Base-by-base conservation (phyloP, 2,797 vertebrate genomes). In the Sebastes vulpes region DNA sequence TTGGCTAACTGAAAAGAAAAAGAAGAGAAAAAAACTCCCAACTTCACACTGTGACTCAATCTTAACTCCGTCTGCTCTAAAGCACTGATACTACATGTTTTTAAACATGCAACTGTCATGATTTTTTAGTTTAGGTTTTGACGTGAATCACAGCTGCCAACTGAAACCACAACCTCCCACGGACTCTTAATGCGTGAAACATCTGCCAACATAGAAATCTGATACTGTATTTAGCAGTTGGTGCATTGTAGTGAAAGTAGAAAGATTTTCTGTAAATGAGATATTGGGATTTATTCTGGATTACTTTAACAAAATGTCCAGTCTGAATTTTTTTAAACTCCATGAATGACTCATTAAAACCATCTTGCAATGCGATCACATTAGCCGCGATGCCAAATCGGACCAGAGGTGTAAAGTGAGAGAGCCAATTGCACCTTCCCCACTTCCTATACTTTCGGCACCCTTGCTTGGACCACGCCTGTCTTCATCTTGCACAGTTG, bases 171-270 rank as follows among this genome's bases (percentile, higher is more conserved):
- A 87, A 83, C 65, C 75, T 83, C 77, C 58, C 77, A 42, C 20
- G 59, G 80, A 83, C 85, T 71, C 79, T 66, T 81, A 72, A 91
- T 82, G 73, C 72, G 29, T 85, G 88, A 89, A 94, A 93, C 93
- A 94, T 93, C 92, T 95, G 94, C 79, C 79, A 79, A 26, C 25
- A 20, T 59, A 68, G 91, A 86, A 86, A 95, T 42, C 5, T 25
- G 77, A 95, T 63, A 71, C 67, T 48, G 67, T 60, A 57, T 93
- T 89, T 94, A 92, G 78, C 92, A 90, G 81, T 87, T 87, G 79
- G 66, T 72, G 75, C 57, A 59, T 65, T 59, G 56, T 48, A 56
- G 58, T 21, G 67, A 42, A 42, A 42, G 68, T 72, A 71, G 63
- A 78, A 72, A 69, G 7, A 66, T 75, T 68, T 83, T 83, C 72